A percentile compares a stretch with the other conserved stretches of the same genome.
Conservation (phyloP, 2,888 invertebrate genomes). For the Ectemnius continuus region DNA sequence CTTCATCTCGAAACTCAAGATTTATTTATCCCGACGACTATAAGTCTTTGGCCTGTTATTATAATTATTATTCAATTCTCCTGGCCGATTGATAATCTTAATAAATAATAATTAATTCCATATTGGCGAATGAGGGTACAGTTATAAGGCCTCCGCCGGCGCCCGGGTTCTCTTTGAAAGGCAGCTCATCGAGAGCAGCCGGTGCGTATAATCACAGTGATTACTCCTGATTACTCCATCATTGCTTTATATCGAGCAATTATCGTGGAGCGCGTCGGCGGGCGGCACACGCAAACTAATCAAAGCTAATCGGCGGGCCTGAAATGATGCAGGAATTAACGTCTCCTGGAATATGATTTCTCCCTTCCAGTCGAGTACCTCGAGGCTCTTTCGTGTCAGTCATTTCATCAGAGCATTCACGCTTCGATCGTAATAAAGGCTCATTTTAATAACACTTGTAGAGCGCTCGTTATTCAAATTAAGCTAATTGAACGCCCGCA, state of each 20-base stretch:
- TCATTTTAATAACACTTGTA: not conserved
- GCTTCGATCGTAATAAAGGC: no score
- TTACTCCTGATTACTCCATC: constrained; percentile 40
- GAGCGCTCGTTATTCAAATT: no score
- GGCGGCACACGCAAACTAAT: constrained; percentile 2
- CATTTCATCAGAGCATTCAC: no score
- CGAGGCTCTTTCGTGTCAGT: no score
- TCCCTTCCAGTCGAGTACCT: no score
- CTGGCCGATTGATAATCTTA: no score
- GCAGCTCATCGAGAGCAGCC: not conserved
- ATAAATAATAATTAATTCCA: no score
- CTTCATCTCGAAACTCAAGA: no score
- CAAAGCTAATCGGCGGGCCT: constrained; percentile 7
- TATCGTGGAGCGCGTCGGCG: constrained; percentile 4
- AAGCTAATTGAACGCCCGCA: no score
- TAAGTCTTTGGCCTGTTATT: no score
- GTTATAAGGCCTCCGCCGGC: not conserved
- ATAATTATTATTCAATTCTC: no score
- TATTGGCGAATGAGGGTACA: not conserved
- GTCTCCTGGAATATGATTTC: not conserved
- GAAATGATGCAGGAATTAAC: not conserved
- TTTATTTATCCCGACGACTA: no score
- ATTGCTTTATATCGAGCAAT: constrained; percentile 24
- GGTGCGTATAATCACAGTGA: constrained; percentile 33
- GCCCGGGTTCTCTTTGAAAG: not conserved